Evolutionary conservation across 2,888 invertebrate genomes (phyloP).

Genomic region (Chrysina gloriosa): DNA sequence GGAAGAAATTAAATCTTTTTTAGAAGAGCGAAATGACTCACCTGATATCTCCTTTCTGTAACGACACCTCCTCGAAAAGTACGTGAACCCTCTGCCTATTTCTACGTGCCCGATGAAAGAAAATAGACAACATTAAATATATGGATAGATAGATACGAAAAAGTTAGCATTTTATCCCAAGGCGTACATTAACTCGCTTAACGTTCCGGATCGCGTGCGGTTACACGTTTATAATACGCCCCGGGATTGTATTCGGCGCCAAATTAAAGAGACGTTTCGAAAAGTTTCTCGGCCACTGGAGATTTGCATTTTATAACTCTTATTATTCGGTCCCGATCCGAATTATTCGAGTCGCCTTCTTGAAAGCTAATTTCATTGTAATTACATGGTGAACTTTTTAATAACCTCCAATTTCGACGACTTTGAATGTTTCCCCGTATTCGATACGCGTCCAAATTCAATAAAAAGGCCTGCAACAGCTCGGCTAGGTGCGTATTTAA

Average conservation of each 20-base stretch:
- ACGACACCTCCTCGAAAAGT: constrained; percentile 82
- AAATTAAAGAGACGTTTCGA: no score
- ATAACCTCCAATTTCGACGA: no score
- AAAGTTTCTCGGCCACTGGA: no score
- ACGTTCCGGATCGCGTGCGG: not conserved
- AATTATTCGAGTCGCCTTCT: not conserved
- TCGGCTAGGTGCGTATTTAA: no score
- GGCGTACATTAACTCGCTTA: constrained; percentile 8
- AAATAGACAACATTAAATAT: not conserved
- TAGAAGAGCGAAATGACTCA: constrained; percentile 59
- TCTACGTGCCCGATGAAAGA: constrained; percentile 61
- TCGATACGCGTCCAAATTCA: no score
- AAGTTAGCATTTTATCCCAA: constrained; percentile 1
- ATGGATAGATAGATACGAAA: not conserved
- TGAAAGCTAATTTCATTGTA: no score
- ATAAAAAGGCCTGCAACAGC: no score
- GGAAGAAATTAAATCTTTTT: not conserved
- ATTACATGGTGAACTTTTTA: no score
- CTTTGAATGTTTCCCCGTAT: no score
- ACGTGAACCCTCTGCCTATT: constrained; percentile 82
- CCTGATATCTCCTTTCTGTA: constrained; percentile 84
- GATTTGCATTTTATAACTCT: not conserved
- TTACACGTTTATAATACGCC: constrained; percentile 6
- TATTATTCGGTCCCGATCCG: not conserved
- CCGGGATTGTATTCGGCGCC: not conserved